Evolutionary conservation across 2,888 invertebrate genomes (phyloP), one percentile per base, ranked within the genome.

Genomic region (Phasia obesa): DNA sequence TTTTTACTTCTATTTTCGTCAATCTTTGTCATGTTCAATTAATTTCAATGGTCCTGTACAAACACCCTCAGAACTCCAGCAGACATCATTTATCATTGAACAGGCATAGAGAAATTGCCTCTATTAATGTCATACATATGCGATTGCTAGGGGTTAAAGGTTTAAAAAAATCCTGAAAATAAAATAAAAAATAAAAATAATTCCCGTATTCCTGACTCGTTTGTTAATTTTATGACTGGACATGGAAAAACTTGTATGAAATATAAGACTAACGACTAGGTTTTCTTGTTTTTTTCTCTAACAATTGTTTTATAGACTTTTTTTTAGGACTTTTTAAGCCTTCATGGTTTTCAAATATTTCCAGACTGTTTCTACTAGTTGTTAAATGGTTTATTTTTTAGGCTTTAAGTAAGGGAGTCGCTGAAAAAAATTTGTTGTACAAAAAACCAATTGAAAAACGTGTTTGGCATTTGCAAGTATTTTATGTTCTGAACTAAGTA

Each of bases 11-110:
- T 38, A 62, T 17, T 15, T 15, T 38, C 64, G 31, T 70, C 73
- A 77, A 73, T 73, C 77, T 73, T 77, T 77, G 77, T 67, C 60
- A 42, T 73, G 70, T 76, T 65, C 65, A 81, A 81, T 81, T 81
- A 71, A 76, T 62, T 81, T 81, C 60, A 38, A 31, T 59, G 53
- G 60, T 51, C 65, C 53, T 42, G 25, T n/a, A 64, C 47, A 23
- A 44, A 23, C 15, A 55, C 42, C 6, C 17, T 38, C 25, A 31
- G 4, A 55, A 0, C 9, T 17, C 19, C 35, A 49, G 19, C 60
- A 76, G 60, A 31, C 53, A 62, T 77, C 67, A 77, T 81, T 81
- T 81, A 81, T 81, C 60, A 77, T 38, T n/a, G 35, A 38, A 53
- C 60, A 31, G 60, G 35, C 51, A 13, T 31, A 55, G 44, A 65